These are phyloP conservation scores for Antitype chi DNA, from an alignment of 2,888 invertebrate species.

Conservation along the genomic window DNA sequence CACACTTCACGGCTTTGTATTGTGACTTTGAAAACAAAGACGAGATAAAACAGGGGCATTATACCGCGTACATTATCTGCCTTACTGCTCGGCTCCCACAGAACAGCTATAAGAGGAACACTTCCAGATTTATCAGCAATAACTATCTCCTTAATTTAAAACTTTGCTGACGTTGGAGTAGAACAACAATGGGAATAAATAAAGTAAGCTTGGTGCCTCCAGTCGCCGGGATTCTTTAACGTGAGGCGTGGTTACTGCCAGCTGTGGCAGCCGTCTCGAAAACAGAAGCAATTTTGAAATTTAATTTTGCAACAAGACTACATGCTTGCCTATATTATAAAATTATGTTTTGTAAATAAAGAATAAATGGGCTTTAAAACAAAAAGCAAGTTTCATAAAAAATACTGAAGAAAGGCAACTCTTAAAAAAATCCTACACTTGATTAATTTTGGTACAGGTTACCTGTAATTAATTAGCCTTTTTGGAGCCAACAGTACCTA, in stretches of 20 bases:
- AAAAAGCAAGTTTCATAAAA: neutral
- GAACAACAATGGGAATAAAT: conserved; percentile 63
- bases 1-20: conserved; percentile 31
- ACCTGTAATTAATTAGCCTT: neutral
- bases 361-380: neutral
- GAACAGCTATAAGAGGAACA: conserved; percentile 44
- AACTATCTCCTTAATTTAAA: conserved; percentile 64
- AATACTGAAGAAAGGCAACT: neutral
- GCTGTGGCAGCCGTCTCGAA: conserved; percentile 53
- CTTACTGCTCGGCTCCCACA: conserved; percentile 20
- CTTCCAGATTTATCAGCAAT: conserved; percentile 62
- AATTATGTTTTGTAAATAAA: conserved; percentile 2
- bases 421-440: neutral
- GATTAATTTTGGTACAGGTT: neutral
- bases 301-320: conserved; percentile 56
- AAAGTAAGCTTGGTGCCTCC: conserved; percentile 46
- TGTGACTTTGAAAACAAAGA: conserved; percentile 51
- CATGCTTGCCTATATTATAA: conserved; percentile 24
- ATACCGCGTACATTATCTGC: conserved; percentile 42
- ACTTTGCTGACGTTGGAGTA: conserved; percentile 53
- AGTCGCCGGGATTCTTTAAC: conserved; percentile 44
- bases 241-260: conserved; percentile 53
- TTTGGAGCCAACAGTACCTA: neutral
- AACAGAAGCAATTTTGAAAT: conserved; percentile 61
- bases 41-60: conserved; percentile 39